A percentile compares a stretch with the other conserved stretches of the same genome.
Evolutionary conservation across 2,888 invertebrate genomes (phyloP).

Genomic region (Blastobasis adustella): DNA sequence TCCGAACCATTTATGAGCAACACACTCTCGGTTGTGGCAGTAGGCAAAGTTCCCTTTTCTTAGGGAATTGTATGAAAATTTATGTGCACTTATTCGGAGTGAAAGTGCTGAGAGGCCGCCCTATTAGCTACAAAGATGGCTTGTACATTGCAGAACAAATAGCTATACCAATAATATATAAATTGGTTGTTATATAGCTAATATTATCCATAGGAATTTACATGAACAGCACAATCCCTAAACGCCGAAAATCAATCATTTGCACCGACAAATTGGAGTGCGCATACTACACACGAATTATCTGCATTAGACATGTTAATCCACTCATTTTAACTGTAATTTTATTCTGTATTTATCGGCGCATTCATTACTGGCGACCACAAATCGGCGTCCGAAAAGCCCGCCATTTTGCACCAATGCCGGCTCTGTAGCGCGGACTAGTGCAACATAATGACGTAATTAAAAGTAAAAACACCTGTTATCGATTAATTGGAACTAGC

Average conservation of each 20-base stretch:
- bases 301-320: constrained; percentile 76
- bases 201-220: too few species aligned
- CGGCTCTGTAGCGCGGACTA: constrained; percentile 18
- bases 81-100: too few species aligned
- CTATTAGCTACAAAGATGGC: too few species aligned
- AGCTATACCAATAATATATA: too few species aligned
- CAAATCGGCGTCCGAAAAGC: constrained; percentile 73
- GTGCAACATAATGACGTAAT: constrained; percentile 2
- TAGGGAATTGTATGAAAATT: too few species aligned
- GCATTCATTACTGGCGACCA: constrained; percentile 71
- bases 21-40: too few species aligned
- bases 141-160: too few species aligned
- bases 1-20: too few species aligned
- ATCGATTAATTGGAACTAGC: background rate
- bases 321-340: constrained; percentile 75
- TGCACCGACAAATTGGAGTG: constrained; percentile 49
- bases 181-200: too few species aligned
- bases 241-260: constrained; percentile 53
- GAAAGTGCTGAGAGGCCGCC: too few species aligned
- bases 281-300: constrained; percentile 64
- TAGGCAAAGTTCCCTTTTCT: too few species aligned
- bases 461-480: constrained; percentile 1
- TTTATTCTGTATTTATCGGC: constrained; percentile 75
- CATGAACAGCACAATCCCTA: too few species aligned
- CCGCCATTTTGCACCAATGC: constrained; percentile 59